A percentile compares a stretch with the other conserved stretches of the same genome.
phyloP scores from a whole-genome alignment of 2,113 vertebrate species.

The Platichthys stellatus region DNA sequence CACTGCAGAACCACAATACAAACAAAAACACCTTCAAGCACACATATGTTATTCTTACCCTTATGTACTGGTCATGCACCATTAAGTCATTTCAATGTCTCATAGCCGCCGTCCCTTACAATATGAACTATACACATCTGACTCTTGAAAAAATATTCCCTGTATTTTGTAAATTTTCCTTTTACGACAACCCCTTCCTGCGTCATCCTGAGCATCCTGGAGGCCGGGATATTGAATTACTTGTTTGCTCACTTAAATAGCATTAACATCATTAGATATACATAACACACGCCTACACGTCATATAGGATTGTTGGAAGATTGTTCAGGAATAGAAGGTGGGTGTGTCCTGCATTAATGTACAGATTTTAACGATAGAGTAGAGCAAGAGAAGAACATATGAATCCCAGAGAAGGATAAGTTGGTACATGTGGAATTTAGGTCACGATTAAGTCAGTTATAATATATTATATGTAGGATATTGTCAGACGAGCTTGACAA shows the following conservation, averaged over 20 bases:
- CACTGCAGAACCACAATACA: not conserved
- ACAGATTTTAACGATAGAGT: not conserved
- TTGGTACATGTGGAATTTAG: not conserved
- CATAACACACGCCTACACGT: not conserved
- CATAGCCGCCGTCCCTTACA: not conserved
- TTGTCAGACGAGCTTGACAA: too few species aligned
- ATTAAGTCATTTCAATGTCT: not conserved
- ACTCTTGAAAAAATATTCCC: not conserved
- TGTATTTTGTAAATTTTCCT: not conserved
- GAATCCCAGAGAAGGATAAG: not conserved
- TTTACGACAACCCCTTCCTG: not conserved
- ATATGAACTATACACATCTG: not conserved
- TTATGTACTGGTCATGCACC: not conserved
- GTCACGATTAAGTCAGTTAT: not conserved
- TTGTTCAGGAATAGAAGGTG: not conserved
- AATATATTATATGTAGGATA: not conserved
- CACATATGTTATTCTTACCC: not conserved
- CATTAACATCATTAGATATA: not conserved
- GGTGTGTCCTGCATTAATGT: not conserved
- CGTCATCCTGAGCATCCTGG: not conserved
- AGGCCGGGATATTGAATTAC: constrained; percentile 24
- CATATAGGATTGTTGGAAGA: constrained; percentile 11
- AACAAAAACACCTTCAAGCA: not conserved
- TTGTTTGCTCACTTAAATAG: constrained; percentile 15
- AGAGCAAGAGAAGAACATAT: not conserved